Evolutionary conservation across 1,140 invertebrate species (phyloP).

Genomic region (Antheraea pernyi): DNA sequence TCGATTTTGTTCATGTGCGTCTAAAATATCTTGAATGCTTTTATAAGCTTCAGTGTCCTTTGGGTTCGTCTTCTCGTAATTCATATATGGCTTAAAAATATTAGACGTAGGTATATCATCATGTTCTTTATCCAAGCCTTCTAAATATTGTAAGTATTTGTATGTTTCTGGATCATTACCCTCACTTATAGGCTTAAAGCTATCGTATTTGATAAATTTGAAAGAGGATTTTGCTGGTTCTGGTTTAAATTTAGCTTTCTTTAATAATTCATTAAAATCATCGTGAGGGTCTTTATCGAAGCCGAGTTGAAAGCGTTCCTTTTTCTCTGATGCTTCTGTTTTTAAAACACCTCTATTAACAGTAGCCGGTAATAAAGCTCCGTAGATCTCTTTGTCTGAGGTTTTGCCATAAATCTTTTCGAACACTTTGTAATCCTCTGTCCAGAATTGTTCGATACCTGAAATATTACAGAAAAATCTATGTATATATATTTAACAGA

Average conservation of each 20-base stretch:
- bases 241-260: slow-evolving; percentile 36
- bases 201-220: slow-evolving; percentile 52
- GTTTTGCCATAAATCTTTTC: slow-evolving; percentile 65
- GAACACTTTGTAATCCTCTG: slow-evolving; percentile 62
- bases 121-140: slow-evolving; percentile 39
- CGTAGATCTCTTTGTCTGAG: slow-evolving; percentile 62
- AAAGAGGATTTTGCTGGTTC: slow-evolving; percentile 39
- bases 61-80: slow-evolving; percentile 17
- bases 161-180: slow-evolving; percentile 54
- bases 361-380: slow-evolving; percentile 45
- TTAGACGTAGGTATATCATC: slow-evolving; percentile 31
- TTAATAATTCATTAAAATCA: slow-evolving; percentile 40
- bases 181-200: slow-evolving; percentile 54
- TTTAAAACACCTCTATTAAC: slow-evolving; percentile 32
- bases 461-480: slow-evolving; percentile 17
- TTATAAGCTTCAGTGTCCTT: slow-evolving; percentile 55
- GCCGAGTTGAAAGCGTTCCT: slow-evolving; percentile 41
- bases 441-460: slow-evolving; percentile 65
- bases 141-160: slow-evolving; percentile 56
- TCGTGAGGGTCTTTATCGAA: slow-evolving; percentile 32
- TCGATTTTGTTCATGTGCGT: slow-evolving; percentile 53
- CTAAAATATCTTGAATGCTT: slow-evolving; percentile 63
- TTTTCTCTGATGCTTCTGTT: slow-evolving; percentile 49
- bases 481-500: no score
- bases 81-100: slow-evolving; percentile 38